Evolutionary conservation across 2,113 vertebrate species (phyloP), one percentile per base, ranked within the genome.

Genomic region (Semnopithecus entellus): DNA sequence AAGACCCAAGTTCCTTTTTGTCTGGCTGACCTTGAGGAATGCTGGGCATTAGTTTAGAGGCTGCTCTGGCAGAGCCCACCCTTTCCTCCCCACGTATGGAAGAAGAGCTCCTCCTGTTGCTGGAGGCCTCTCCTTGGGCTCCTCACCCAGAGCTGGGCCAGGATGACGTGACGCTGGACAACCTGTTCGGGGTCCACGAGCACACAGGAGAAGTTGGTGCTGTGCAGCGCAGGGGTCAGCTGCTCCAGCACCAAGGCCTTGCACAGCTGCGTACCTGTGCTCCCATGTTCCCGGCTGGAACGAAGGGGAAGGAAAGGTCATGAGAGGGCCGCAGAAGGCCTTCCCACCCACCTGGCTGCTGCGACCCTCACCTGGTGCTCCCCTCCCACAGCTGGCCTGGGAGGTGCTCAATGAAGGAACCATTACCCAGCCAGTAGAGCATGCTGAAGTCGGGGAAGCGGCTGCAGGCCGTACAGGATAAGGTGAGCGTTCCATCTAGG

Each of bases 401-500:
- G 0, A 90, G 73, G 0, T 98, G 97, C 55, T 99, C 99, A 0
- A 99, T 99, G 95, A 99, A 99, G 17, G 97, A 97, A 16, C 95
- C 97, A 0, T 99, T 98, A 22, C 99, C 98, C 80, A 99, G 97
- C 99, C 99, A 99, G 97, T 99, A 99, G 93, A 99, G 98, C 8
- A 99, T 94, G 70, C 48, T 96, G 61, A 96, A 97, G 55, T 88
- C 35, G 8, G 92, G 40, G 38, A 94, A 97, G 6, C 2, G 48
- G 73, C 96, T 97, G 79, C 73, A 88, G 82, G 96, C 97, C 0
- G 35, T 52, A 66, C 97, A 98, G 61, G 83, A 83, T 66, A 98
- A 78, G 0, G 90, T 94, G 52, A 97, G 45, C 0, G 93, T 97
- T 92, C 92, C 90, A 48, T 97, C 98, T 48, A 95, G 82, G 82